A percentile compares a stretch with the other conserved stretches of the same genome.
phyloP scores from a whole-genome alignment of 2,888 invertebrate species.

The Drosophila ustulata region DNA sequence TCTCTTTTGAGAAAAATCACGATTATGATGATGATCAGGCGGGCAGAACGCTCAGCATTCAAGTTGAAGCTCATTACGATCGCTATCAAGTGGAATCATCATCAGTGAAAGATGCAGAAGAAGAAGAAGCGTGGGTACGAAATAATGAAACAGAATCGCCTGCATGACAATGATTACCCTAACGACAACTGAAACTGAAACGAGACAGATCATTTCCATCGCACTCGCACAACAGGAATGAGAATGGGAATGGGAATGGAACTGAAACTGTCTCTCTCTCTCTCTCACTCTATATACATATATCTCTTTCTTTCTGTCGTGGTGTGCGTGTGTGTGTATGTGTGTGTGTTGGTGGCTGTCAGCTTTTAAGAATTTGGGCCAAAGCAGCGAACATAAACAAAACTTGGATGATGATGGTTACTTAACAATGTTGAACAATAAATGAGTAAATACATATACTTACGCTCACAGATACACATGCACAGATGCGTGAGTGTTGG shows the following conservation, averaged over 20 bases:
- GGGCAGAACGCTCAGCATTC: conserved; percentile 59
- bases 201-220: conserved; percentile 42
- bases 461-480: neutral
- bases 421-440: conserved; percentile 75
- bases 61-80: conserved; percentile 70
- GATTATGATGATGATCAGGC: conserved; percentile 73
- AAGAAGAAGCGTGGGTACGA: conserved; percentile 69
- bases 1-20: conserved; percentile 54
- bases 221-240: conserved; percentile 48
- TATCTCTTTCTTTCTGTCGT: neutral
- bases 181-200: conserved; percentile 47
- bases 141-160: conserved; percentile 76
- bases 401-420: conserved; percentile 73
- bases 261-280: conserved; percentile 5
- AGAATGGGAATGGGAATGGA: conserved; percentile 44
- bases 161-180: conserved; percentile 76
- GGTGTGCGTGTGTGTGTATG: neutral
- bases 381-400: conserved; percentile 74
- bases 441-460: conserved; percentile 39
- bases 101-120: conserved; percentile 21
- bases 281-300: neutral
- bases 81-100: conserved; percentile 65
- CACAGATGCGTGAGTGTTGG: conserved; percentile 8
- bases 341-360: conserved; percentile 54
- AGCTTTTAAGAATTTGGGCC: conserved; percentile 74